Evolutionary conservation across 1,140 invertebrate genomes (phyloP), one percentile per base, ranked within the genome.

Genomic region (Papilio aristodemus): DNA sequence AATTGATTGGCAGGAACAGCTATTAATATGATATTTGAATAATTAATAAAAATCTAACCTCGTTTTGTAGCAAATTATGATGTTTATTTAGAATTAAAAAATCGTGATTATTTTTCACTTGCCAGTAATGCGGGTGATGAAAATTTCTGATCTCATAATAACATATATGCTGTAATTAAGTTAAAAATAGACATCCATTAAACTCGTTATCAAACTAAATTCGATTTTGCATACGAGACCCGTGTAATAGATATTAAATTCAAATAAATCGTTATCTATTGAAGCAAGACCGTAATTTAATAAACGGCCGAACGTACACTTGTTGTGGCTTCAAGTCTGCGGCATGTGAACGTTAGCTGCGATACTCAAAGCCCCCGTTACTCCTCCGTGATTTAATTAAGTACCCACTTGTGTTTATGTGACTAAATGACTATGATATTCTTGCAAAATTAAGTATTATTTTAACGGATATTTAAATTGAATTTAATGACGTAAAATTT

Each of bases 371-470:
- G 76, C 75, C 72, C 74, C 75, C 74, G 76, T 78, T 80, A 79
- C 74, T 63, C 69, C 72, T 67, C 69, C 67, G 72, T 54, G 76
- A 78, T 82, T 80, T 84, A 84, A 84, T 80, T 80, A 77, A 84
- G 75, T 76, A 73, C 71, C 62, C 72, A 13, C 73, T 78, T 74
- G 72, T 72, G 69, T 75, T 73, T 78, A 71, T 76, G 71, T 68
- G 64, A 70, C 72, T 63, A 71, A 75, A 75, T 68, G 69, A 75
- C 72, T 75, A 63, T 70, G 76, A 77, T 75, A 75, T 75, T 77
- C 73, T 69, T 74, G 62, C 19, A 17, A 54, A 54, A 54, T 19
- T 25, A 54, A 3, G 27, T 32, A 54, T 54, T 22, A 22, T 22
- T 46, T 14, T 5, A 50, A 50, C 1, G n/a, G 4, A 5, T 11